Conservation (phyloP, 2,797 vertebrate genomes). For the Syngnathus acus region DNA sequence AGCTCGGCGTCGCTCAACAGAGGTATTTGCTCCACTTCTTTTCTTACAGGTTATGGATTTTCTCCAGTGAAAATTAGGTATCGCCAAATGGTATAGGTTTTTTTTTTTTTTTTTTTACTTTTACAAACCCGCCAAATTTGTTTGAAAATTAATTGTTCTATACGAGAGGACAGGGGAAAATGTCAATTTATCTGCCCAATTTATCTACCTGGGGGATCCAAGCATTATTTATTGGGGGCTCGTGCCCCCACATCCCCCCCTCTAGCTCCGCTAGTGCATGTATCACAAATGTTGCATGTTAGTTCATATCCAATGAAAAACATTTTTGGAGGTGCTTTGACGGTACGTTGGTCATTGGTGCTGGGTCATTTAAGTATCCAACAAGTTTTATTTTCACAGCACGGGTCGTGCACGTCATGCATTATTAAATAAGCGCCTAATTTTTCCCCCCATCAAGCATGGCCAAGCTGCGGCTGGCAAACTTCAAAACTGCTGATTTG, state of each 20-base stretch:
- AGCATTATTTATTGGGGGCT: too few species aligned
- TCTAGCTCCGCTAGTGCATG: not conserved
- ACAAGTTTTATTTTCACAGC: not conserved
- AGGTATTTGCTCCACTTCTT: constrained; percentile 76
- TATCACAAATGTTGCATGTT: not conserved
- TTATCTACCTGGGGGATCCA: too few species aligned
- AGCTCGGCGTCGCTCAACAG: constrained; percentile 97
- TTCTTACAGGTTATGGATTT: not conserved
- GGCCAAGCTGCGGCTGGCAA: not conserved
- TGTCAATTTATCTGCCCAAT: too few species aligned
- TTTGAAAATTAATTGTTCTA: too few species aligned
- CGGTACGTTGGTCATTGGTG: not conserved
- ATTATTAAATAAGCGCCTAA: not conserved
- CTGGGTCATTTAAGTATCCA: too few species aligned
- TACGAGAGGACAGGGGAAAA: too few species aligned
- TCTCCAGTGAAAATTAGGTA: not conserved
- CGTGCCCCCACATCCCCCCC: too few species aligned
- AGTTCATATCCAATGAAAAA: not conserved
- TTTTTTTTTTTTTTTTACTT: not conserved
- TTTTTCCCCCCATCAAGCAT: not conserved
- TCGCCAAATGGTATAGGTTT: too few species aligned
- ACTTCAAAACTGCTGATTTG: not conserved
- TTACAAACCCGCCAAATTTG: too few species aligned
- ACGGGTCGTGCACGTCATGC: not conserved
- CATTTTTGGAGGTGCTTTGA: not conserved